Conservation (phyloP, 1,140 invertebrate species). For the Zaprionus ornatus region DNA sequence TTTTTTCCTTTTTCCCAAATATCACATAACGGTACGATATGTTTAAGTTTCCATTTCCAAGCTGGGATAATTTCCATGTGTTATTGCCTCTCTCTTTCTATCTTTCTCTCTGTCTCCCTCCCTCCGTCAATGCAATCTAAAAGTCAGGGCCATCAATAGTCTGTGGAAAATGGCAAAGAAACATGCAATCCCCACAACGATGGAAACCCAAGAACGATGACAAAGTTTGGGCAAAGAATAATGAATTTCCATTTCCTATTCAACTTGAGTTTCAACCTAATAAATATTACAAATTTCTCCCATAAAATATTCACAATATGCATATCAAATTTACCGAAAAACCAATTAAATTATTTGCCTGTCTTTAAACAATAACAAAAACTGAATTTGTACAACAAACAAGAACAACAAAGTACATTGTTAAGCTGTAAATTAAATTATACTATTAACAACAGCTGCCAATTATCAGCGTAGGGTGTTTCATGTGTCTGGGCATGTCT, state of each 20-base stretch:
- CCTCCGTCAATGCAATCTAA: background rate
- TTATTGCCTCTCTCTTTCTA: background rate
- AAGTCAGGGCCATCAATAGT: background rate
- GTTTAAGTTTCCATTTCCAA: slow-evolving; percentile 4
- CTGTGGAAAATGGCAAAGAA: background rate
- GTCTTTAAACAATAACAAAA: background rate
- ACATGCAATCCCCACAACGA: background rate
- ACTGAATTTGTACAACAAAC: background rate
- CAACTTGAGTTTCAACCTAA: too few species aligned
- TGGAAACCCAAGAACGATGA: background rate
- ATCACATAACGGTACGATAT: slow-evolving; percentile 12
- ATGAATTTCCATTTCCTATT: background rate
- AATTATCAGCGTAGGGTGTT: background rate
- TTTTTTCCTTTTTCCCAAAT: background rate
- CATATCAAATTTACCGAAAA: background rate
- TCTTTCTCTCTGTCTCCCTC: background rate
- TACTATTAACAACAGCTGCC: background rate
- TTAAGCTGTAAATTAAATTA: slow-evolving; percentile 1
- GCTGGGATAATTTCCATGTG: background rate
- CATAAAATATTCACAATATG: too few species aligned
- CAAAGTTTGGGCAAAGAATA: background rate
- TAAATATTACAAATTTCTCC: too few species aligned
- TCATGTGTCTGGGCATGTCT: background rate
- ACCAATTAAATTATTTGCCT: background rate
- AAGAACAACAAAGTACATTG: background rate